Percentiles rank a stretch among this genome's conserved stretches.
These are phyloP conservation scores for Leucoraja ocellata DNA, from an alignment of 2,797 vertebrate genomes.

Conservation along the genomic window DNA sequence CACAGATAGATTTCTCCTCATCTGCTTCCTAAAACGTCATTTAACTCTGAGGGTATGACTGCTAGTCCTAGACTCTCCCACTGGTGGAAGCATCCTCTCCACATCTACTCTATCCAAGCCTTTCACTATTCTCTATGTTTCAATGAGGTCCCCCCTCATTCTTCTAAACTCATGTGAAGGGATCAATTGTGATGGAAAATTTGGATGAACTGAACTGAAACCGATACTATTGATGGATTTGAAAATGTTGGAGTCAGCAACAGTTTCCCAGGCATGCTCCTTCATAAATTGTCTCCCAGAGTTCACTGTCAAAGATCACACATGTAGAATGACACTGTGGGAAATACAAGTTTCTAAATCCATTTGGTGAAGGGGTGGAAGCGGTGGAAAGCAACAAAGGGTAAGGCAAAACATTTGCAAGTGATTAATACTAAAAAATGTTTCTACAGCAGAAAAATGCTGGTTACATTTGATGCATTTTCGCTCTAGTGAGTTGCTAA, in stretches of 20 bases:
- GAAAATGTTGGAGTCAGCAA: not conserved
- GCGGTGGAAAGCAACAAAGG: not conserved
- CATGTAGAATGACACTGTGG: not conserved
- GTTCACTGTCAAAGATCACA: not conserved
- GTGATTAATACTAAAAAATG: not conserved
- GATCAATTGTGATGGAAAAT: not conserved
- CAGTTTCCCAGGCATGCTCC: not conserved
- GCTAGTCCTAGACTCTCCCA: too few relatives aligned
- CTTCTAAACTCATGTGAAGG: too few relatives aligned
- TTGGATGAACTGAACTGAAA: not conserved
- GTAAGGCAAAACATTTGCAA: not conserved
- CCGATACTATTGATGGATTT: not conserved
- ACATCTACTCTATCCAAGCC: too few relatives aligned
- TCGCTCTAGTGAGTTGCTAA: not conserved
- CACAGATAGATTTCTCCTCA: too few relatives aligned
- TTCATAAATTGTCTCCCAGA: not conserved
- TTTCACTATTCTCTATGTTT: too few relatives aligned
- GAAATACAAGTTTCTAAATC: not conserved
- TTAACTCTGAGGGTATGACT: too few relatives aligned
- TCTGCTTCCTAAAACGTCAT: too few relatives aligned
- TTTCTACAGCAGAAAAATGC: not conserved
- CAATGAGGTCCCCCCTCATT: too few relatives aligned
- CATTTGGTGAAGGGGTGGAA: not conserved
- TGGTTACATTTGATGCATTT: not conserved
- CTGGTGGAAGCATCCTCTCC: too few relatives aligned